Conservation (phyloP, 1,140 invertebrate species). For the Piezodorus guildinii region DNA sequence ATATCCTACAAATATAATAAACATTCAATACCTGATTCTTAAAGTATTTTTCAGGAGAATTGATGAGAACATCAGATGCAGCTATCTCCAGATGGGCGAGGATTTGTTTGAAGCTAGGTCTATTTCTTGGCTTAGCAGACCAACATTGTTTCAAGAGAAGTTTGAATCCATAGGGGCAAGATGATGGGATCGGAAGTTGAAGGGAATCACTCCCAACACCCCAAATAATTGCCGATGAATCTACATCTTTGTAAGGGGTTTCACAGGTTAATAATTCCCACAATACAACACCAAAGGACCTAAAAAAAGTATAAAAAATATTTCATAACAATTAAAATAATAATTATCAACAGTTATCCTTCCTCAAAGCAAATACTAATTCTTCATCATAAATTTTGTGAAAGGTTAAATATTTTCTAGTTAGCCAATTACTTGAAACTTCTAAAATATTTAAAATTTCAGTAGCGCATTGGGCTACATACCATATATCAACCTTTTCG, state of each 20-base stretch:
- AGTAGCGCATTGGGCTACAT: constrained; percentile 26
- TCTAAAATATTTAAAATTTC: neutral
- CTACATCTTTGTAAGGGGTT: constrained; percentile 91
- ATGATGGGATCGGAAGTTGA: constrained; percentile 76
- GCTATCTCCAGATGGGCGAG: constrained; percentile 79
- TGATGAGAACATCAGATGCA: constrained; percentile 59
- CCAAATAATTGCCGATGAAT: constrained; percentile 95
- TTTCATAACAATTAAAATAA: too few relatives aligned
- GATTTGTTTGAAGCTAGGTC: constrained; percentile 91
- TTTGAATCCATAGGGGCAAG: constrained; percentile 74
- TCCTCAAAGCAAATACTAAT: too few relatives aligned
- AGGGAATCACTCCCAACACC: constrained; percentile 90
- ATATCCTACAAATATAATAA: neutral
- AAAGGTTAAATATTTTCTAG: too few relatives aligned
- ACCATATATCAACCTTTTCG: constrained; percentile 94
- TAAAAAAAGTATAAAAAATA: constrained; percentile 28
- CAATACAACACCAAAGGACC: constrained; percentile 90
- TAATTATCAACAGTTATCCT: too few relatives aligned
- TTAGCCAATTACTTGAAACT: neutral
- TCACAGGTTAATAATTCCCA: constrained; percentile 96
- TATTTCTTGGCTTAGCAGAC: constrained; percentile 78
- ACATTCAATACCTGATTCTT: constrained; percentile 40
- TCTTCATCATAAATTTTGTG: too few relatives aligned
- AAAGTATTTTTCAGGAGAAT: constrained; percentile 51
- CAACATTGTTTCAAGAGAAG: constrained; percentile 87